Percentiles rank a stretch among this genome's conserved stretches.
phyloP scores from a whole-genome alignment of 2,113 vertebrate genomes.

The Galemys pyrenaicus region DNA sequence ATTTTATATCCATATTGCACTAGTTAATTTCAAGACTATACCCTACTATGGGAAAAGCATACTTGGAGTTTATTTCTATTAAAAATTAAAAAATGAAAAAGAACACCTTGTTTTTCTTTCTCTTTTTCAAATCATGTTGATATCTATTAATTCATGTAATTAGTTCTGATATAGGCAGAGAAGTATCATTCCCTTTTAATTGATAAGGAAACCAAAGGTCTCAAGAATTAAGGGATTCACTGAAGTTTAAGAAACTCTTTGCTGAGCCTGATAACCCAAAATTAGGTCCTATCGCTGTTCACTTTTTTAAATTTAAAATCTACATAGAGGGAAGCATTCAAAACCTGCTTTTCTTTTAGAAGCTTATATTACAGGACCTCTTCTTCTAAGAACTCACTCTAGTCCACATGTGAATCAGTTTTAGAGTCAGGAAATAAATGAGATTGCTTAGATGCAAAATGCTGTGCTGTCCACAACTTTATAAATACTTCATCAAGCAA shows the following conservation, averaged over 20 bases:
- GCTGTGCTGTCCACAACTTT: neutral
- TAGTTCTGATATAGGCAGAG: neutral
- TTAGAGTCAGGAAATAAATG: neutral
- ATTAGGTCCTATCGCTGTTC: neutral
- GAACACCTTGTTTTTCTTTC: neutral
- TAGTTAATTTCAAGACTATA: constrained; percentile 24
- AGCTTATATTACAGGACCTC: neutral
- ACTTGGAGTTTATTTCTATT: neutral
- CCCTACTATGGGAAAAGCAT: neutral
- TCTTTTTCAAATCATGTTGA: neutral
- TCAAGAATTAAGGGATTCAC: neutral
- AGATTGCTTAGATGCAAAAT: neutral
- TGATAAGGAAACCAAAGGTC: neutral
- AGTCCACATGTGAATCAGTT: neutral
- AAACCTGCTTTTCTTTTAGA: constrained; percentile 9
- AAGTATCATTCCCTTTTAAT: neutral
- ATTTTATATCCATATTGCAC: constrained; percentile 3
- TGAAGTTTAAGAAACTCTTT: neutral
- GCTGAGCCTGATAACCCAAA: neutral
- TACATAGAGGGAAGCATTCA: neutral
- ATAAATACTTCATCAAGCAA: neutral
- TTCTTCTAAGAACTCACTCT: neutral
- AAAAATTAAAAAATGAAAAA: neutral
- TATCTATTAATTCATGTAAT: neutral
- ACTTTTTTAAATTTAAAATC: neutral